These are phyloP conservation scores for Anas bernieri DNA, from an alignment of 2,797 vertebrate species.

Conservation along the genomic window DNA sequence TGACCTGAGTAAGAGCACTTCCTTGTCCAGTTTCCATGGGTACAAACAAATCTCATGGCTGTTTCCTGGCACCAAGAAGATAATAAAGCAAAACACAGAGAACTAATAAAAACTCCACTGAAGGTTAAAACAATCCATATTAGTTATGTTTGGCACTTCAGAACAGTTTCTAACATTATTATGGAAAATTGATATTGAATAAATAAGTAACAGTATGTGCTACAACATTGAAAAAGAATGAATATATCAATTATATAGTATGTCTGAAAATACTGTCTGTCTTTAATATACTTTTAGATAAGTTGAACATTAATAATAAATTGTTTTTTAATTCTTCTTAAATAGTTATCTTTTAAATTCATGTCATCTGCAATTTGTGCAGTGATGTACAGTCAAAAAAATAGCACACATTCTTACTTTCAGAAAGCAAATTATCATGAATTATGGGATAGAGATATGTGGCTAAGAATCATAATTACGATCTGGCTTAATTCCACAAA, in stretches of 20 bases:
- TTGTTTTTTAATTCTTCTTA: not conserved
- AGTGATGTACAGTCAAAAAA: not conserved
- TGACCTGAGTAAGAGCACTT: not conserved
- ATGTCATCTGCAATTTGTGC: not conserved
- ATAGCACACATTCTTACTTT: not conserved
- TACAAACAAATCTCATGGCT: not conserved
- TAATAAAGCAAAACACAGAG: not conserved
- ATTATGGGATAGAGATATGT: not conserved
- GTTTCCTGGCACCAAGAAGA: not conserved
- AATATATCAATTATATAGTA: not conserved
- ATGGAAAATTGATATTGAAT: not conserved
- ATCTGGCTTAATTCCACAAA: not conserved
- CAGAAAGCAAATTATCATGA: not conserved
- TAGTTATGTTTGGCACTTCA: not conserved
- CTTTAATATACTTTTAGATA: not conserved
- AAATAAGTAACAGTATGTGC: not conserved
- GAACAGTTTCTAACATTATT: not conserved
- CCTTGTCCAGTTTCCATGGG: not conserved
- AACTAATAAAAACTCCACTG: not conserved
- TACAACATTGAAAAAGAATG: not conserved
- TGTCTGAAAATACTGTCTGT: not conserved
- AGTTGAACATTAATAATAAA: not conserved
- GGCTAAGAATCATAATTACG: slow-evolving; percentile 4
- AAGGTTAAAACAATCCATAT: not conserved
- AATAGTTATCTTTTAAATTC: not conserved